Percentiles rank a stretch among this genome's conserved stretches.
phyloP scores from a whole-genome alignment of 2,888 invertebrate genomes.

The Drosophila stalkeri region DNA sequence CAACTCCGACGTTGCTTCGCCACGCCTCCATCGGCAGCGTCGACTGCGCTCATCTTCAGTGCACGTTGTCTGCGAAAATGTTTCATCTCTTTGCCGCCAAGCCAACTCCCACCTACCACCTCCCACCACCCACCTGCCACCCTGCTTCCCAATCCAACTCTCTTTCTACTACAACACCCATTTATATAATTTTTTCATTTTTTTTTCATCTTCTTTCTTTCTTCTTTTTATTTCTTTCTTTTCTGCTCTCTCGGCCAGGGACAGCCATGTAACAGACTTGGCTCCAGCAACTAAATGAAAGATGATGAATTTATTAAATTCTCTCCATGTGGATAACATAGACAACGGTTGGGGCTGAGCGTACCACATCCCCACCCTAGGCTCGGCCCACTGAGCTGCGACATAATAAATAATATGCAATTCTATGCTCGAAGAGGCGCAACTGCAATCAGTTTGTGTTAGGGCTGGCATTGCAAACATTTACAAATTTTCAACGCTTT shows the following conservation, averaged over 20 bases:
- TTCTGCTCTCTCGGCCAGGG: slow-evolving; percentile 8
- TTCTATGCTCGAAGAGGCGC: slow-evolving; percentile 23
- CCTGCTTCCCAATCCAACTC: slow-evolving; percentile 15
- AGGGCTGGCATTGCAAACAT: slow-evolving; percentile 3
- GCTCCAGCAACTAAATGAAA: slow-evolving; percentile 71
- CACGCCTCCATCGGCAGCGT: slow-evolving; percentile 35
- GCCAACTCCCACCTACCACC: slow-evolving; percentile 11
- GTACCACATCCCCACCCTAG: too few relatives aligned
- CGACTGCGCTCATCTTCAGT: slow-evolving; percentile 40
- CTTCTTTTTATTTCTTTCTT: slow-evolving; percentile 7
- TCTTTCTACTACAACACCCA: slow-evolving; percentile 46
- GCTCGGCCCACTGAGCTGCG: neutral
- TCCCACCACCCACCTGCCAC: slow-evolving; percentile 9
- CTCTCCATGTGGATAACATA: slow-evolving; percentile 34
- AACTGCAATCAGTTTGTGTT: slow-evolving; percentile 26
- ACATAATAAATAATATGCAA: slow-evolving; percentile 40
- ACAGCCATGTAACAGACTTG: slow-evolving; percentile 53
- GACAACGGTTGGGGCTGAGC: neutral
- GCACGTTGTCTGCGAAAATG: slow-evolving; percentile 47
- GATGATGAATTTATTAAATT: slow-evolving; percentile 80
- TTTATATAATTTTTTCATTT: slow-evolving; percentile 45
- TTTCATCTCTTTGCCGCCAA: slow-evolving; percentile 21
- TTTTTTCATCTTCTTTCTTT: slow-evolving; percentile 11
- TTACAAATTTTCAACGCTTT: neutral
- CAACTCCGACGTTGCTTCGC: slow-evolving; percentile 46